A percentile compares a stretch with the other conserved stretches of the same genome.
These are phyloP conservation scores for Acrocera orbiculus DNA, from an alignment of 2,888 invertebrate genomes.

Conservation along the genomic window DNA sequence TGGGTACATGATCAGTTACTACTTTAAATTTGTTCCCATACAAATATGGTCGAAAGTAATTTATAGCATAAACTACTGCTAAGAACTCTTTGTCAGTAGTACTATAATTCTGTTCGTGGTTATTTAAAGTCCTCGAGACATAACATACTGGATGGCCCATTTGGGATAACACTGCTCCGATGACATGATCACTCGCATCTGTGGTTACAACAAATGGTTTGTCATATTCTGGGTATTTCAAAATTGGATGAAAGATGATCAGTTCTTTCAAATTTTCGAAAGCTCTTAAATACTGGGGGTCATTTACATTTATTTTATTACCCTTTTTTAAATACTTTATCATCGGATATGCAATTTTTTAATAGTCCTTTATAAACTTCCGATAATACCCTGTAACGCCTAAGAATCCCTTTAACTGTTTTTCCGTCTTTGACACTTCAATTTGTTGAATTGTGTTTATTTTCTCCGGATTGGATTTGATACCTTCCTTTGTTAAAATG, in stretches of 20 bases:
- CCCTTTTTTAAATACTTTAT: constrained; percentile 2
- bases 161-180: constrained; percentile 10
- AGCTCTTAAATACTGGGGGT: constrained; percentile 8
- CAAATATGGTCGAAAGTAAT: constrained; percentile 9
- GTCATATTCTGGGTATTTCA: constrained; percentile 11
- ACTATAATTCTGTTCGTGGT: constrained; percentile 5
- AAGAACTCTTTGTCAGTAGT: constrained; percentile 2
- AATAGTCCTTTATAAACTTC: constrained; percentile 8
- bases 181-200: constrained; percentile 10
- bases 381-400: constrained; percentile 1
- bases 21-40: constrained; percentile 11
- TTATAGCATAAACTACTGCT: constrained; percentile 7
- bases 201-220: constrained; percentile 8
- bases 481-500: constrained; percentile 4
- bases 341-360: neutral
- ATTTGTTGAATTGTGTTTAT: neutral
- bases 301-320: constrained; percentile 1
- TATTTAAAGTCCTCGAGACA: constrained; percentile 2
- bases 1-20: constrained; percentile 9
- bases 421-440: neutral
- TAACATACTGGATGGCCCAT: constrained; percentile 5
- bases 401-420: constrained; percentile 1
- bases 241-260: constrained; percentile 8
- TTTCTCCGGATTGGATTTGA: neutral
- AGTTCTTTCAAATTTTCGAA: constrained; percentile 11